Conservation (phyloP, 1,140 invertebrate species). For the Zaprionus capensis region DNA sequence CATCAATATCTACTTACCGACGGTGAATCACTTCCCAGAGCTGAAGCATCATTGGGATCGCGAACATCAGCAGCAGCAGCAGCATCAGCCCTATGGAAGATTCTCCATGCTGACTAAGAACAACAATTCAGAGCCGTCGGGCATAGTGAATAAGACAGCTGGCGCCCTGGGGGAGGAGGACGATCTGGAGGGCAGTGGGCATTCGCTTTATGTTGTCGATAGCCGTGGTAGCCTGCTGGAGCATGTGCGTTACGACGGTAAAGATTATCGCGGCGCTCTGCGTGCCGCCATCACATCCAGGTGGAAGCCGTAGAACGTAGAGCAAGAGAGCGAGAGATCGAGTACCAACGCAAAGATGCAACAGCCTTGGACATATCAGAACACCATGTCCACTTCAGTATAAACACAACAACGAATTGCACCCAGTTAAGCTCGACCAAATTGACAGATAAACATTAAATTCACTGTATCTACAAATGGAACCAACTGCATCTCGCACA, state of each 20-base stretch:
- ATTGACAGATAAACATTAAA: conserved; percentile 3
- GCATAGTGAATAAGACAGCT: conserved; percentile 4
- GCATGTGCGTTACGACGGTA: conserved; percentile 55
- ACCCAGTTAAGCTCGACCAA: background rate
- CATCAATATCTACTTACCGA: conserved; percentile 49
- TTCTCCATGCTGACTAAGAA: background rate
- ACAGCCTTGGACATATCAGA: background rate
- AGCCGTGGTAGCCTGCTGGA: conserved; percentile 47
- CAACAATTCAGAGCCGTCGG: background rate
- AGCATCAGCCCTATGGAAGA: background rate
- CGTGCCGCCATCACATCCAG: conserved; percentile 33
- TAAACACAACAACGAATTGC: background rate
- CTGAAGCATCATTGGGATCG: background rate
- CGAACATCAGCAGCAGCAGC: background rate
- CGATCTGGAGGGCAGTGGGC: conserved; percentile 10
- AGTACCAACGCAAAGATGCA: background rate
- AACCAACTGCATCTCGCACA: background rate
- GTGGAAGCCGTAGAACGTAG: conserved; percentile 11
- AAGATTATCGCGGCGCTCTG: conserved; percentile 56
- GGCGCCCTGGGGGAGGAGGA: conserved; percentile 12
- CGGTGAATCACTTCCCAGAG: conserved; percentile 48
- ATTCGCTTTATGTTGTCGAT: conserved; percentile 51
- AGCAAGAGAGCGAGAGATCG: too few relatives aligned
- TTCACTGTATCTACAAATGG: conserved; percentile 17
- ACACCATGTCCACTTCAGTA: background rate